Conservation (phyloP, 2,797 vertebrate genomes). For the Phoeniculus purpureus region DNA sequence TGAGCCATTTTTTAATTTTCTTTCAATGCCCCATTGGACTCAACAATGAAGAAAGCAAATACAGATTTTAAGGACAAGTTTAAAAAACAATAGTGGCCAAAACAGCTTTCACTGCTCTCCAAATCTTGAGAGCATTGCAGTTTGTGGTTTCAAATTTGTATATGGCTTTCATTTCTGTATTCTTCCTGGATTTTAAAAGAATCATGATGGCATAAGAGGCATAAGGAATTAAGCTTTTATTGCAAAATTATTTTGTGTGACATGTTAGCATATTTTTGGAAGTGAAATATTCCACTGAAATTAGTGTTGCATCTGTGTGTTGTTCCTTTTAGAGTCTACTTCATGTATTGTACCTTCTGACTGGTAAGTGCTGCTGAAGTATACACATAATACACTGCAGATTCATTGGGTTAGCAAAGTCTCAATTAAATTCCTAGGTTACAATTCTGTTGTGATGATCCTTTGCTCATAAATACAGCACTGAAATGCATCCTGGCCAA, state of each 20-base stretch:
- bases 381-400: rapidly evolving
- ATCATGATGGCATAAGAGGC: background rate
- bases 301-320: rapidly evolving
- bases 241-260: background rate
- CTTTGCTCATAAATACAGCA: background rate
- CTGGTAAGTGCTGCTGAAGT: background rate
- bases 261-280: background rate
- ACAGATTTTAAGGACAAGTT: background rate
- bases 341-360: background rate
- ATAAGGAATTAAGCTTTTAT: background rate
- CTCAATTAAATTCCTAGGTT: background rate
- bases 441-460: background rate
- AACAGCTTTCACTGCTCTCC: background rate
- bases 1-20: background rate
- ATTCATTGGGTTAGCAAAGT: background rate
- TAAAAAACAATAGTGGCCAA: background rate
- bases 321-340: background rate
- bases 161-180: background rate
- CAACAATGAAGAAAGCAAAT: background rate
- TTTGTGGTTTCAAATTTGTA: background rate
- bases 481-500: background rate
- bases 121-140: background rate
- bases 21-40: background rate
- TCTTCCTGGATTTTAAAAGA: background rate
- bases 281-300: background rate